These are phyloP conservation scores for Orestias chungarensis DNA, from an alignment of 2,797 vertebrate species.

Conservation along the genomic window DNA sequence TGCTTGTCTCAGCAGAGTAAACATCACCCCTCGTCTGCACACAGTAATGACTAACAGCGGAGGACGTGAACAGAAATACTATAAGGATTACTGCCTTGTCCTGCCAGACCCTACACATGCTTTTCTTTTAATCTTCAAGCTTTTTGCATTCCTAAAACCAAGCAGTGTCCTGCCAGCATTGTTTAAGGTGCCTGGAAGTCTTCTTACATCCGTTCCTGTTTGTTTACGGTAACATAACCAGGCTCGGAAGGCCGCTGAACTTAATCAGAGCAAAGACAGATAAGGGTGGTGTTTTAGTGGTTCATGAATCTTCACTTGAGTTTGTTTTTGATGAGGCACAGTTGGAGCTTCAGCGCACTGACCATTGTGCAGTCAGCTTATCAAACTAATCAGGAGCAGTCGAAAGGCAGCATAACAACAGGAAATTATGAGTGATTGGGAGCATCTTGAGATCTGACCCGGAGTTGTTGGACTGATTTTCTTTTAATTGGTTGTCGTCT, in stretches of 20 bases:
- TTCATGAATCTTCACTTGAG: constrained; percentile 14
- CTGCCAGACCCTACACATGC: constrained; percentile 63
- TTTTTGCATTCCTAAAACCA: constrained; percentile 54
- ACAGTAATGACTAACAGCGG: constrained; percentile 82
- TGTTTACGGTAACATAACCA: constrained; percentile 47
- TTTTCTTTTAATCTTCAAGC: constrained; percentile 56
- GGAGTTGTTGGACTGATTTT: constrained; percentile 81
- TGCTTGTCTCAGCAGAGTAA: constrained; percentile 85
- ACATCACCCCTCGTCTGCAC: constrained; percentile 80
- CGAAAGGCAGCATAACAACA: constrained; percentile 70
- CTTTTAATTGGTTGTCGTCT: constrained; percentile 80
- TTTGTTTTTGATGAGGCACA: constrained; percentile 41
- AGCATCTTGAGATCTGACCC: constrained; percentile 82
- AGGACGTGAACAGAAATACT: constrained; percentile 78
- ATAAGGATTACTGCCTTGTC: constrained; percentile 70
- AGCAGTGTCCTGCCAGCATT: constrained; percentile 39
- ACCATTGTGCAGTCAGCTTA: constrained; percentile 48
- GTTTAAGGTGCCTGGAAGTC: constrained; percentile 52
- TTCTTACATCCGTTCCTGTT: constrained; percentile 52
- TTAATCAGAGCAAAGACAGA: constrained; percentile 42
- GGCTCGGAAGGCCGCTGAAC: constrained; percentile 26
- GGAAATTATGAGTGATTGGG: constrained; percentile 78
- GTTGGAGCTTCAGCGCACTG: constrained; percentile 31
- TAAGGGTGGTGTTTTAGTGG: constrained; percentile 34
- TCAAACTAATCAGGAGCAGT: constrained; percentile 64